Evolutionary conservation across 2,113 vertebrate genomes (phyloP), one percentile per base, ranked within the genome.

Genomic region (Sakesphorus luctuosus): DNA sequence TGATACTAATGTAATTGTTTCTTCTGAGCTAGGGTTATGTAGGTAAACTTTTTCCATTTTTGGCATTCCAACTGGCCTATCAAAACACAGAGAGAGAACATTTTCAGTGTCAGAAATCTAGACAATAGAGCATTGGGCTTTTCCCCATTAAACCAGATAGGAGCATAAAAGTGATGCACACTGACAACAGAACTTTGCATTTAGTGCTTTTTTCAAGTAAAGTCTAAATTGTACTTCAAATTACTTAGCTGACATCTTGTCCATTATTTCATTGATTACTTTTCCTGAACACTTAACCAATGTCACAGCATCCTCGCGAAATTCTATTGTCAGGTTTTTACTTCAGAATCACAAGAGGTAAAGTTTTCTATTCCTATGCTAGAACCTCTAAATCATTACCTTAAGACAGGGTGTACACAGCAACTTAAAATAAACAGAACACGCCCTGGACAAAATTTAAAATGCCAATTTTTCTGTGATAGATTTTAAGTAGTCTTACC

Each of bases 1-100:
- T 98, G 99, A 99, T 98, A 99, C 98, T 99, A 99, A 99, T 95
- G 99, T 99, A 97, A 99, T 98, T 97, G 99, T 99, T 98, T 99
- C 99, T 98, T 99, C 99, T 98, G 99, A 98, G 98, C 99, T 99
- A 98, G 99, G 99, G 97, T 99, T 99, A 97, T 99, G 99, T 97
- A 99, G 98, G 97, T 99, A 99, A 98, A 99, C 99, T 98, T 99
- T 99, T 98, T 99, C 99, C 99, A 99, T 99, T 99, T 99, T 99
- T 98, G 99, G 99, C 99, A 99, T 99, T 96, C 99, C 99, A 96
- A 99, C 99, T 76, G 99, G 99, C 98, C 99, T 99, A 95, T 46
- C 33, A 77, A 98, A 97, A 85, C 46, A 84, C 21, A 93, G 21
- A 66, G n/a, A 93, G 74, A 93, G 78, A 93, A 59, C 58, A 77